These are phyloP conservation scores for Micropoecilia bifurca DNA, from an alignment of 2,797 vertebrate genomes.

Conservation along the genomic window DNA sequence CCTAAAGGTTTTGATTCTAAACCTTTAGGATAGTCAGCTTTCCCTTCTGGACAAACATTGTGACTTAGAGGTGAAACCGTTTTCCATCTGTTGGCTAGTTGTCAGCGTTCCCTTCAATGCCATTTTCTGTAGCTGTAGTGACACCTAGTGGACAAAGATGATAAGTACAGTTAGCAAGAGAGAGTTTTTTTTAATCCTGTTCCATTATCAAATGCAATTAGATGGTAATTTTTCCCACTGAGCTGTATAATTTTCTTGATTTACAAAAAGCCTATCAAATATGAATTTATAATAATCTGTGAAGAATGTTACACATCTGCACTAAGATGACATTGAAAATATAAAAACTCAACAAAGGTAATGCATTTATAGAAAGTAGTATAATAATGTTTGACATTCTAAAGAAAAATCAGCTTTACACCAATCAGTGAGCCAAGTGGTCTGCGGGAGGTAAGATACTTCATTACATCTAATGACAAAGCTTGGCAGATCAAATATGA, in stretches of 20 bases:
- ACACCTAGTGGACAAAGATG: slow-evolving; percentile 69
- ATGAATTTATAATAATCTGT: not conserved
- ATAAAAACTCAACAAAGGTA: too few relatives aligned
- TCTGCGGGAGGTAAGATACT: too few relatives aligned
- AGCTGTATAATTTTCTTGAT: not conserved
- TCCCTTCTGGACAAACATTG: slow-evolving; percentile 12
- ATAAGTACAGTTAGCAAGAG: slow-evolving; percentile 39
- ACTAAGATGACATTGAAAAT: not conserved
- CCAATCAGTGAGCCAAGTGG: not conserved
- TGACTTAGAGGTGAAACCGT: slow-evolving; percentile 12
- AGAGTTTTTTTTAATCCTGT: not conserved
- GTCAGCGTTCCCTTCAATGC: not conserved
- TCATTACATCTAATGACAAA: not conserved
- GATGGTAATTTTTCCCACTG: not conserved
- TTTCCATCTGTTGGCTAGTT: slow-evolving; percentile 15
- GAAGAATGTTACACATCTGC: too few relatives aligned
- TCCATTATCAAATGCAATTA: not conserved
- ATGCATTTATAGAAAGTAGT: not conserved
- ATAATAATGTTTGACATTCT: not conserved
- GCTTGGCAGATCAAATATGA: not conserved
- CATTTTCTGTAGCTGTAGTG: slow-evolving; percentile 55
- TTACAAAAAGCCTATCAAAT: not conserved
- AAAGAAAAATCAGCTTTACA: not conserved
- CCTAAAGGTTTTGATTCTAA: slow-evolving; percentile 5
- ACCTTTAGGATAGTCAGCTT: not conserved